phyloP scores from a whole-genome alignment of 2,888 invertebrate species.

The Meiosimyza platycephala region DNA sequence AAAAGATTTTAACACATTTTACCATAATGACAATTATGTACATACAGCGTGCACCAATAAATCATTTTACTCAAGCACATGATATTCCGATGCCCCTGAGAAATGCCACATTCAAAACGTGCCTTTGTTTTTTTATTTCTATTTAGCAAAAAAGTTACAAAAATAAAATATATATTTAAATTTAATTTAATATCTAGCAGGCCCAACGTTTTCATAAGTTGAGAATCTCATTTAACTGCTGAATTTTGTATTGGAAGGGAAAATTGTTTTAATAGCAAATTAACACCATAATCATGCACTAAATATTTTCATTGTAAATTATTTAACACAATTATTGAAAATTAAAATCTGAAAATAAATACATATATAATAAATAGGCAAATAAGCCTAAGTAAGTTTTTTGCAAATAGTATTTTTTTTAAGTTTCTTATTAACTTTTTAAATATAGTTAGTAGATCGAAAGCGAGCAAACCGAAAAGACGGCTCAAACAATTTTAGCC shows the following conservation, averaged over 20 bases:
- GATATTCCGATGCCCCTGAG: not conserved
- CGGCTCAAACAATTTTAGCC: not conserved
- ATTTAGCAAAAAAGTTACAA: not conserved
- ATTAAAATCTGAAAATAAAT: too few relatives aligned
- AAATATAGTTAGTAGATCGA: conserved; percentile 28
- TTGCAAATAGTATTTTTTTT: not conserved
- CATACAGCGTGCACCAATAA: conserved; percentile 16
- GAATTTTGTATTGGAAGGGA: not conserved
- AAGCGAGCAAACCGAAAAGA: conserved; percentile 31
- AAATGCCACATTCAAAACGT: conserved; percentile 9
- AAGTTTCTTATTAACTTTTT: not conserved
- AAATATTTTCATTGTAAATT: conserved; percentile 19
- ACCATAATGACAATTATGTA: conserved; percentile 16
- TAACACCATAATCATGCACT: conserved; percentile 30
- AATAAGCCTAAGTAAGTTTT: not conserved
- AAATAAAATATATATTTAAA: conserved; percentile 2
- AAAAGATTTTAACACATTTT: conserved; percentile 30
- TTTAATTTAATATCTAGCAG: not conserved
- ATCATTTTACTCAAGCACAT: not conserved
- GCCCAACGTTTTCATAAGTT: not conserved
- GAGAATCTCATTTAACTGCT: not conserved
- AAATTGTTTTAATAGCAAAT: conserved; percentile 33
- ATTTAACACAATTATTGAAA: not conserved
- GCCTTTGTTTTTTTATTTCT: too few relatives aligned
- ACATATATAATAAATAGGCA: not conserved